A percentile compares a stretch with the other conserved stretches of the same genome.
Conservation (phyloP, 1,140 invertebrate species). For the Hypsibius dujardini region DNA sequence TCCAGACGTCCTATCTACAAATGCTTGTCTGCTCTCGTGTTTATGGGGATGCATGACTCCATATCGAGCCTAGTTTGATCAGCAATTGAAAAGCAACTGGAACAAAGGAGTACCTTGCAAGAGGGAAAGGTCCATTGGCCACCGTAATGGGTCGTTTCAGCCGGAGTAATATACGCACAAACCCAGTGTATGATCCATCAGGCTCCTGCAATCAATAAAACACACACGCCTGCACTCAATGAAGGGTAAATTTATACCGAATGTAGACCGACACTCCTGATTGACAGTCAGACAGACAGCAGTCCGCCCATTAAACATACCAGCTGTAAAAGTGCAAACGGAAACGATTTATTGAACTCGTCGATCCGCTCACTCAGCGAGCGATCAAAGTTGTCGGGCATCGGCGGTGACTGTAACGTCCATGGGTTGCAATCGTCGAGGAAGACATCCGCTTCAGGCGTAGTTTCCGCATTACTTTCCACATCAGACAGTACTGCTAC, state of each 20-base stretch:
- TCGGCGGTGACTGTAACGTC: too few species aligned
- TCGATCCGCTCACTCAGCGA: neutral
- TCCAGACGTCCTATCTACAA: too few species aligned
- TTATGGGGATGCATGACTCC: too few species aligned
- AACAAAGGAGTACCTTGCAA: too few species aligned
- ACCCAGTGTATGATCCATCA: neutral
- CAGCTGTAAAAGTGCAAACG: neutral
- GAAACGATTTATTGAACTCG: constrained; percentile 16
- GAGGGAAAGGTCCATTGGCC: constrained; percentile 13
- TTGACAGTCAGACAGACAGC: too few species aligned
- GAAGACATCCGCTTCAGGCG: too few species aligned
- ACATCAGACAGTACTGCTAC: too few species aligned
- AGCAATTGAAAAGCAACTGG: too few species aligned
- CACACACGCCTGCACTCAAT: neutral
- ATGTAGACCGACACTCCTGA: neutral
- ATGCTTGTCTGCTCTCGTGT: too few species aligned
- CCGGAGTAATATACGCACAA: neutral
- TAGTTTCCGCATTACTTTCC: too few species aligned
- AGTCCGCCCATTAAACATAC: constrained; percentile 1
- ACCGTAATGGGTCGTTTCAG: constrained; percentile 13
- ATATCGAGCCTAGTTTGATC: too few species aligned
- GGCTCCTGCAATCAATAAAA: neutral
- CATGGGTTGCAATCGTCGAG: too few species aligned
- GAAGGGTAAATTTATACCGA: neutral
- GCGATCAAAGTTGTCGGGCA: neutral